Evolutionary conservation across 2,113 vertebrate species (phyloP).

Genomic region (Onychostoma macrolepis): DNA sequence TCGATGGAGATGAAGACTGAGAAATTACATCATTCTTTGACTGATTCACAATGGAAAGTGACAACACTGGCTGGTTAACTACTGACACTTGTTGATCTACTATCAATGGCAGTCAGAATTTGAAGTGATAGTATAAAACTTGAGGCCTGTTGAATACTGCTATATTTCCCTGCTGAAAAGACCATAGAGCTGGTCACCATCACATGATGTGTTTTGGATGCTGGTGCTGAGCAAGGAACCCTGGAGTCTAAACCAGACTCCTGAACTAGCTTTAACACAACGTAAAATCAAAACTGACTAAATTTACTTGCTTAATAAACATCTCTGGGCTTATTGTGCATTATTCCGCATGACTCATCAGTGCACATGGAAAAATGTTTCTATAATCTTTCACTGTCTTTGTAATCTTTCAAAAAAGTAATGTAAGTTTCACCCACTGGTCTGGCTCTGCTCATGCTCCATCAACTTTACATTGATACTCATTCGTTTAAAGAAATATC

Average conservation of each 20-base stretch:
- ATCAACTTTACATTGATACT: not conserved
- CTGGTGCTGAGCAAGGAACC: not conserved
- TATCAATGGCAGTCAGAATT: not conserved
- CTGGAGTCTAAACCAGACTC: not conserved
- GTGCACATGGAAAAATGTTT: not conserved
- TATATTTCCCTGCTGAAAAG: constrained; percentile 10
- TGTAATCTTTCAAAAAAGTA: not conserved
- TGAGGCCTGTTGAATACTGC: constrained; percentile 24
- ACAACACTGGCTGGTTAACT: constrained; percentile 8
- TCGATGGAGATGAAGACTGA: constrained; percentile 34
- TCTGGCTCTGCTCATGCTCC: not conserved
- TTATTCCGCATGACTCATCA: constrained; percentile 6
- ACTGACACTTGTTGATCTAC: constrained; percentile 10
- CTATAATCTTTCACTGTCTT: not conserved
- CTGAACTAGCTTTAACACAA: not conserved
- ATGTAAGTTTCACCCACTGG: not conserved
- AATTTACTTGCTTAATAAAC: not conserved
- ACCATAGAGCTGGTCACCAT: not conserved
- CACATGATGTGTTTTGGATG: not conserved
- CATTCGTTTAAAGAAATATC: not conserved
- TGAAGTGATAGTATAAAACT: constrained; percentile 29
- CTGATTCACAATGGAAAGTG: constrained; percentile 13
- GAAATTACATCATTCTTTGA: constrained; percentile 21
- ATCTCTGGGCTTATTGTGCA: not conserved
- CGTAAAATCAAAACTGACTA: not conserved